Conservation (phyloP, 2,888 invertebrate genomes). For the Terebella lapidaria region DNA sequence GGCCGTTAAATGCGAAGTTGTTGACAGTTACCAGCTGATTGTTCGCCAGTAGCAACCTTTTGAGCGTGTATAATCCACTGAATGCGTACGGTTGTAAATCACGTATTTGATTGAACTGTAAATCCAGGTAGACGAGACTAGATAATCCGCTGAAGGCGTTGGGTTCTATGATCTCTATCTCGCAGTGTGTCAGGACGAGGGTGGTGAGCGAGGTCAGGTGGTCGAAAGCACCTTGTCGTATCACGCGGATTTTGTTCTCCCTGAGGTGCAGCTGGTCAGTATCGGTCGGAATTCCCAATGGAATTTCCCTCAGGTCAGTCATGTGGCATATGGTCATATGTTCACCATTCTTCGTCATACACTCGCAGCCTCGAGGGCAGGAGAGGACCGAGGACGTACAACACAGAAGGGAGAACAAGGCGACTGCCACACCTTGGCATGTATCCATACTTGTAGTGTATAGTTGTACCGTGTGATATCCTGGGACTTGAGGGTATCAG, state of each 20-base stretch:
- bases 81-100: constrained; percentile 16
- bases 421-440: too few relatives aligned
- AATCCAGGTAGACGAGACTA: constrained; percentile 10
- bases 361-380: constrained; percentile 18
- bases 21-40: constrained; percentile 14
- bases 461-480: too few relatives aligned
- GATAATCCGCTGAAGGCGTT: constrained; percentile 19
- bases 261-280: constrained; percentile 15
- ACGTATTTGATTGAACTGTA: constrained; percentile 14
- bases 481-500: too few relatives aligned
- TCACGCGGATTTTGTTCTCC: constrained; percentile 12
- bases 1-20: constrained; percentile 19
- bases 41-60: constrained; percentile 13
- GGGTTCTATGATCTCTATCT: constrained; percentile 18
- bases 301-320: constrained; percentile 13
- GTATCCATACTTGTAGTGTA: too few relatives aligned
- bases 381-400: constrained; percentile 1
- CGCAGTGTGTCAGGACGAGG: constrained; percentile 14
- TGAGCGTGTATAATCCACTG: constrained; percentile 16
- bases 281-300: constrained; percentile 12
- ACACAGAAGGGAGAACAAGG: too few relatives aligned
- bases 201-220: constrained; percentile 9
- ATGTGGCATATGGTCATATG: constrained; percentile 10
- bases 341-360: not conserved
- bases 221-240: constrained; percentile 12